phyloP scores from a whole-genome alignment of 2,888 invertebrate species.

The Habrosyne pyritoides region DNA sequence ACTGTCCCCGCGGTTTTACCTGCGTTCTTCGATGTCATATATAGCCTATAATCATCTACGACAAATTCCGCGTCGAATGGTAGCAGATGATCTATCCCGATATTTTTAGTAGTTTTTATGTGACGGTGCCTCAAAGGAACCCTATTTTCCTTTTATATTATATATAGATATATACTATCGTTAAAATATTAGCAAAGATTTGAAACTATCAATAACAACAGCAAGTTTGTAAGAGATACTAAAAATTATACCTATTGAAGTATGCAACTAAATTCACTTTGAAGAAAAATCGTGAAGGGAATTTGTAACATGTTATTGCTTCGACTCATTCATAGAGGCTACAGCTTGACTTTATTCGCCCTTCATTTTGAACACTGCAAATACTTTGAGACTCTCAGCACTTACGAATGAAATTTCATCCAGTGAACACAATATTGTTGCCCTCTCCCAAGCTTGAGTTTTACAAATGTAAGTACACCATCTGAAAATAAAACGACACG shows the following conservation, averaged over 20 bases:
- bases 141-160: too few relatives aligned
- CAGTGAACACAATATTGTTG: neutral
- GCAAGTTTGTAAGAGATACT: neutral
- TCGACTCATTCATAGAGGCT: slow-evolving; percentile 11
- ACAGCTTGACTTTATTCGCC: neutral
- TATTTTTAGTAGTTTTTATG: too few relatives aligned
- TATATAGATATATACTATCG: too few relatives aligned
- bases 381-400: neutral
- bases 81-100: too few relatives aligned
- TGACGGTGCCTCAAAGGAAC: too few relatives aligned
- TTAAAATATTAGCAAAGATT: neutral
- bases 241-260: neutral
- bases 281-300: neutral
- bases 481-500: too few relatives aligned
- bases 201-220: neutral
- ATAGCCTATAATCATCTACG: too few relatives aligned
- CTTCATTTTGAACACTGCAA: neutral
- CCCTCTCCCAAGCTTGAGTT: too few relatives aligned
- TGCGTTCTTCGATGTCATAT: too few relatives aligned
- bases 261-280: neutral
- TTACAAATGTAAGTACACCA: too few relatives aligned
- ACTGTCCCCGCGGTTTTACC: too few relatives aligned
- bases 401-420: neutral
- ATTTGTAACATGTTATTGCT: slow-evolving; percentile 30
- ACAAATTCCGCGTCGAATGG: too few relatives aligned